Evolutionary conservation across 2,113 vertebrate species (phyloP).

Genomic region (Colaptes auratus): DNA sequence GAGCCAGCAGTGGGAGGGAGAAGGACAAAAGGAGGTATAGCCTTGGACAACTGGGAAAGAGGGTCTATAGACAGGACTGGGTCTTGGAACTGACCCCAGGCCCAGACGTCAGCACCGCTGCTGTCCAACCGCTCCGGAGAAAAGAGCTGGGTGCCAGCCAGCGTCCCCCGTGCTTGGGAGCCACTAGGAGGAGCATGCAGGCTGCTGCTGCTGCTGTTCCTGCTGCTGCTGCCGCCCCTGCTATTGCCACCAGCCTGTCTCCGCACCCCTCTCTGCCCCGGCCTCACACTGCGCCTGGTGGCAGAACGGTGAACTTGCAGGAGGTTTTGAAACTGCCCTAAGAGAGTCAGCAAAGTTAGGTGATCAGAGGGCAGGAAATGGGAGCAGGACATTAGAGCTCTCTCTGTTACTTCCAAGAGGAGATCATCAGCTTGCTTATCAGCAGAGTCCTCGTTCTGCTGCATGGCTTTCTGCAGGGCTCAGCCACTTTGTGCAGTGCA

Average conservation of each 20-base stretch:
- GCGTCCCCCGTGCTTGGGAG: background rate
- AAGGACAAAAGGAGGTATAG: conserved; percentile 25
- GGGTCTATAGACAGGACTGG: background rate
- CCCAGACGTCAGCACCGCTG: background rate
- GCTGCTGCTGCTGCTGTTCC: background rate
- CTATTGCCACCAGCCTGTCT: background rate
- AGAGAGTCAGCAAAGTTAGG: background rate
- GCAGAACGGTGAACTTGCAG: accelerated
- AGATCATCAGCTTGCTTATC: background rate
- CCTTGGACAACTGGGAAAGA: background rate
- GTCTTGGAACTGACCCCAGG: conserved; percentile 17
- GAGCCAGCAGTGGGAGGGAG: conserved; percentile 37
- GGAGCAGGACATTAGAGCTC: background rate
- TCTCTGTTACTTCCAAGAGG: background rate
- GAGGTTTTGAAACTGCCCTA: background rate
- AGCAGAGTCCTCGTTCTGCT: background rate
- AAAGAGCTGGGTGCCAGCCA: background rate
- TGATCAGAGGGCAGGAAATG: background rate
- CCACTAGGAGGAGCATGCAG: conserved; percentile 32
- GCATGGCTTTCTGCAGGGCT: background rate
- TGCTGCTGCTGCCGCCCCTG: background rate
- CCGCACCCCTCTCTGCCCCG: background rate
- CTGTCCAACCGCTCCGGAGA: background rate
- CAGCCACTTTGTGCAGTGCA: background rate
- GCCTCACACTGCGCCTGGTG: accelerated